Evolutionary conservation across 2,113 vertebrate species (phyloP), one percentile per base, ranked within the genome.

Genomic region (Malurus melanocephalus): DNA sequence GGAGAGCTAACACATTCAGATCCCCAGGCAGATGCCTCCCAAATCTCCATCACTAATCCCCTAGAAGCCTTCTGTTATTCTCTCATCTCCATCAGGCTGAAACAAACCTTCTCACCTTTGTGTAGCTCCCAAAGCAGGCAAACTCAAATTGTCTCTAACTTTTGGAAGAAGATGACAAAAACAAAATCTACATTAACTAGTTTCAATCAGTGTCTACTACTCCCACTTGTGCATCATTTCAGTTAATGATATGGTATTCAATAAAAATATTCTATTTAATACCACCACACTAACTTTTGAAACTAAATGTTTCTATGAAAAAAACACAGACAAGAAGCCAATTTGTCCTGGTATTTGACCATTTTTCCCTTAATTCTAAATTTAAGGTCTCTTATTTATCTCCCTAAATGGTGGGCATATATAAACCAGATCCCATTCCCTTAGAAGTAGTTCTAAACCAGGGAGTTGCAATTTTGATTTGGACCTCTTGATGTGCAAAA

Each of bases 331-430:
- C 83, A 95, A 71, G 95, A 94, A 88, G n/a, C 26, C 87, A 85
- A 10, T 92, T 95, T 91, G 49, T 93, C 75, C 87, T 93, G 87
- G 27, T 48, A 1, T 97, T 95, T 97, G 61, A 92, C 92, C 86
- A 95, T 96, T 96, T 93, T 93, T 94, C 77, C 45, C 67, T 81
- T 93, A 88, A 81, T 94, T 94, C 86, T 91, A 93, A 91, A 95
- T 95, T 96, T 94, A 96, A 95, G 68, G 33, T 93, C 68, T 96
- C 86, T 95, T 96, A 91, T 92, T 96, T 95, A 87, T 95, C 78
- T 95, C 90, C 56, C 64, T 93, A 92, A 96, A 57, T 84, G 81
- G 40, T 87, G 56, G 80, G 69, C 38, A 84, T 94, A 51, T 95
- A 85, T 83, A 90, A 95, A 87, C 85, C 78, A 92, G 57, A 80